These are phyloP conservation scores for Hippocampus barbouri DNA, from an alignment of 2,113 vertebrate genomes.

Conservation along the genomic window DNA sequence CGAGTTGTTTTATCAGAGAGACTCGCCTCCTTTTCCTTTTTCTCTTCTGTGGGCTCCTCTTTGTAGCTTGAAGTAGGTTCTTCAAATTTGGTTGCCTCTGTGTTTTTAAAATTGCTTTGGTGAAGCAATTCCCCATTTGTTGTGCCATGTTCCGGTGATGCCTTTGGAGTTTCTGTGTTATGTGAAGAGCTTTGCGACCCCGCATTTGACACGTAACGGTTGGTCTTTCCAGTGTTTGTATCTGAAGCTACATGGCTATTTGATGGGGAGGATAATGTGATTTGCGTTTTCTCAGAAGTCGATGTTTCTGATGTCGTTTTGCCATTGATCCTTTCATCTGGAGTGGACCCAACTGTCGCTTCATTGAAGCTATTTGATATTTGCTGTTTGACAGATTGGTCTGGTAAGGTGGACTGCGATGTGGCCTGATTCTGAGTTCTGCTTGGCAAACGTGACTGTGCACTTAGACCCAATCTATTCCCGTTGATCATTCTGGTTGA, in stretches of 20 bases:
- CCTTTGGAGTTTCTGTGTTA: constrained; percentile 27
- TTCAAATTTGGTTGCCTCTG: constrained; percentile 37
- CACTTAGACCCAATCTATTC: constrained; percentile 51
- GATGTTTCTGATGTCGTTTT: constrained; percentile 24
- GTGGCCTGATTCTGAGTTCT: constrained; percentile 39
- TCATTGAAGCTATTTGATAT: not conserved
- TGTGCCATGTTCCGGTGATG: constrained; percentile 32
- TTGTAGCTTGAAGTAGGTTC: constrained; percentile 38
- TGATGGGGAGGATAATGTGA: constrained; percentile 27
- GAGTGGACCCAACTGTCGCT: constrained; percentile 1
- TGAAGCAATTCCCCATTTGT: constrained; percentile 16
- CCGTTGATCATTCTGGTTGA: constrained; percentile 51
- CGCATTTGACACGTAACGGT: constrained; percentile 10
- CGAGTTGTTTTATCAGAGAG: constrained; percentile 34
- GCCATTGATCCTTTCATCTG: constrained; percentile 10
- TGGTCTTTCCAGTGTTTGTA: constrained; percentile 8
- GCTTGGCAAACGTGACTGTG: constrained; percentile 57
- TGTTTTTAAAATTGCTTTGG: constrained; percentile 19
- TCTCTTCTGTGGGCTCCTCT: constrained; percentile 20
- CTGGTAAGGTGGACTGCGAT: constrained; percentile 36
- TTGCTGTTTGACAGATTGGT: constrained; percentile 28
- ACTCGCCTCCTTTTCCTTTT: constrained; percentile 13
- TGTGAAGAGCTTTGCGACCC: constrained; percentile 25
- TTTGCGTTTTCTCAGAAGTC: constrained; percentile 27
- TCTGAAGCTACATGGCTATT: constrained; percentile 18